phyloP scores from a whole-genome alignment of 2,113 vertebrate genomes.

The Cynoglossus semilaevis region DNA sequence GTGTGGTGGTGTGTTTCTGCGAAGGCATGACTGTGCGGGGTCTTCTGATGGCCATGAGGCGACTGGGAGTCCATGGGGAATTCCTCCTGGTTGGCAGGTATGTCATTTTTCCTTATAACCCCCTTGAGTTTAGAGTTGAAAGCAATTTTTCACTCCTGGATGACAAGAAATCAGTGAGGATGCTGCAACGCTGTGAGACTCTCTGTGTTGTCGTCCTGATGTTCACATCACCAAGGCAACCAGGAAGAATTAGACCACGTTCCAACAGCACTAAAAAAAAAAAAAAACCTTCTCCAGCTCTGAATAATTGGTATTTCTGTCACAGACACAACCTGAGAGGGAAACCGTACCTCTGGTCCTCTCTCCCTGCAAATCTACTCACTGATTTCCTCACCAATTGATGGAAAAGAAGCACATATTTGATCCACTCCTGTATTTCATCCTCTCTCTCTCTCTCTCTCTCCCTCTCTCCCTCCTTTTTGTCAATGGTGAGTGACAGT shows the following conservation, averaged over 20 bases:
- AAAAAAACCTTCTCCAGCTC: conserved; percentile 56
- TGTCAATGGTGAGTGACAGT: conserved; percentile 19
- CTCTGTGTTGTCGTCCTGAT: conserved; percentile 40
- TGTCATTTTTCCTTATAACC: neutral
- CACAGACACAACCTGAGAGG: conserved; percentile 38
- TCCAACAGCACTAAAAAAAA: conserved; percentile 56
- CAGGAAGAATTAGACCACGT: conserved; percentile 61
- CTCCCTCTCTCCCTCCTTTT: neutral
- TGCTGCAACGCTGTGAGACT: conserved; percentile 18
- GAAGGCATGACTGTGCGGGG: conserved; percentile 97
- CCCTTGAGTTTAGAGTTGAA: conserved; percentile 18
- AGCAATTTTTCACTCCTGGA: neutral
- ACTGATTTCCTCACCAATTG: neutral
- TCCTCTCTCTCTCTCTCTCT: conserved; percentile 8
- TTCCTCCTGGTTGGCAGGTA: conserved; percentile 97
- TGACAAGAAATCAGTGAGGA: conserved; percentile 10
- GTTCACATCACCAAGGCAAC: conserved; percentile 72
- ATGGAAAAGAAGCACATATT: neutral
- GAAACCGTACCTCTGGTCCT: conserved; percentile 20
- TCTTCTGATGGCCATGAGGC: conserved; percentile 92
- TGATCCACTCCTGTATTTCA: neutral
- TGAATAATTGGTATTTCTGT: conserved; percentile 68
- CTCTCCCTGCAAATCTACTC: neutral
- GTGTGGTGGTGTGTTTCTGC: conserved; percentile 96
- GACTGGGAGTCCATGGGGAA: conserved; percentile 88